Conservation (phyloP, 2,113 vertebrate species). For the Varanus salvator region DNA sequence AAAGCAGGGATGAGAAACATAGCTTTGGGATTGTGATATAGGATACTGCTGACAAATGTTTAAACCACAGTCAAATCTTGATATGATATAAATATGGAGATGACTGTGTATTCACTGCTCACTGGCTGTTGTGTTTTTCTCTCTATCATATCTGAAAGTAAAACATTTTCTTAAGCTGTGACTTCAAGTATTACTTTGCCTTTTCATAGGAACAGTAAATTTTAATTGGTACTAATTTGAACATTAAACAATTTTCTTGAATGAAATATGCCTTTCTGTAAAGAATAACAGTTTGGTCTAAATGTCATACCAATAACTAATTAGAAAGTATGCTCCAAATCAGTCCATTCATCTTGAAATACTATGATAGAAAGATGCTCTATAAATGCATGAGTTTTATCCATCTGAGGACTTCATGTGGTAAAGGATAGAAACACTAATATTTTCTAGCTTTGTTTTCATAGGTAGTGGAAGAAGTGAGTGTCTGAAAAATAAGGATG, state of each 20-base stretch:
- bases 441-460: background rate
- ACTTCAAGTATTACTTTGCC: background rate
- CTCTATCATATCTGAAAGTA: background rate
- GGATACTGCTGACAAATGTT: too few species aligned
- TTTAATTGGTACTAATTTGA: slow-evolving; percentile 25
- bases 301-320: slow-evolving; percentile 11
- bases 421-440: background rate
- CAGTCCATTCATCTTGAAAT: background rate
- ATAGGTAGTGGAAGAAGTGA: background rate
- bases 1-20: too few species aligned
- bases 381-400: background rate
- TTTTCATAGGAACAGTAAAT: slow-evolving; percentile 22
- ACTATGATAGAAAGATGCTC: background rate
- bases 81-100: background rate
- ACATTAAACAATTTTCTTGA: background rate
- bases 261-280: slow-evolving; percentile 22
- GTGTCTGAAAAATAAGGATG: background rate
- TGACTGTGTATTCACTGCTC: background rate
- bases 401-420: background rate
- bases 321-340: background rate
- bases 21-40: too few species aligned
- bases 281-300: slow-evolving; percentile 9
- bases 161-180: background rate
- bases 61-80: too few species aligned
- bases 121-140: background rate